Base-by-base conservation (phyloP, 2,797 vertebrate species). In the Vireo griseus region DNA sequence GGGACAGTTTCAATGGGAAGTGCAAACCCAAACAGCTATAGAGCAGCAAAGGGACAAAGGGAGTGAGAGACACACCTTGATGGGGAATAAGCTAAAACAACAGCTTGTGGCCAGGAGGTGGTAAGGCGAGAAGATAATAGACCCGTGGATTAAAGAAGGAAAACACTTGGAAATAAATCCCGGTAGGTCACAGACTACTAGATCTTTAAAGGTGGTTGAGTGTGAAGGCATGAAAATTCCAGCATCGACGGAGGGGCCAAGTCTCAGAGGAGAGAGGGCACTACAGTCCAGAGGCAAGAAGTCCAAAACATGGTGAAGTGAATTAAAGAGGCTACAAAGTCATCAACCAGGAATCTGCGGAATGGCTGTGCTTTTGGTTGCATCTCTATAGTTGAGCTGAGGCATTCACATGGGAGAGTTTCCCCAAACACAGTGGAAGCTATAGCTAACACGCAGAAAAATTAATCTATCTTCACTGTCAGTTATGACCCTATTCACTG, bases 161-260 rank as follows among this genome's bases (percentile, higher is more conserved):
- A 83, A 86, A 42, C 1, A 4, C 7, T 40, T 90, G 62, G 52
- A 90, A 84, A 62, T 62, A 39, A 57, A 69, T 18, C 9, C 51
- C 44, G 16, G n/a, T 75, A 66, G 66, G 37, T 81, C 50, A 78
- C 62, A 88, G 40, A 16, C 48, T 55, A 59, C 13, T 22, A 52
- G n/a, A 59, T 28, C 12, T 8, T 29, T 81, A 81, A 58, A 81
- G 35, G 39, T 3, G 0, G 25, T 39, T 81, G 37, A 52, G 28
- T 11, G 14, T 0, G 2, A 76, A 87, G 54, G 20, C 2, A 0
- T 6, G 13, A 13, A 77, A 68, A 77, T 5, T 13, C 24, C 29
- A 67, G 45, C 35, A 50, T 2, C 35, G 37, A 69, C 0, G 0
- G 22, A 76, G 14, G 3, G 22, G 29, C 66, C 16, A 17, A 7